Conservation (phyloP, 2,797 vertebrate species). For the Alcedo quadribrachys region DNA sequence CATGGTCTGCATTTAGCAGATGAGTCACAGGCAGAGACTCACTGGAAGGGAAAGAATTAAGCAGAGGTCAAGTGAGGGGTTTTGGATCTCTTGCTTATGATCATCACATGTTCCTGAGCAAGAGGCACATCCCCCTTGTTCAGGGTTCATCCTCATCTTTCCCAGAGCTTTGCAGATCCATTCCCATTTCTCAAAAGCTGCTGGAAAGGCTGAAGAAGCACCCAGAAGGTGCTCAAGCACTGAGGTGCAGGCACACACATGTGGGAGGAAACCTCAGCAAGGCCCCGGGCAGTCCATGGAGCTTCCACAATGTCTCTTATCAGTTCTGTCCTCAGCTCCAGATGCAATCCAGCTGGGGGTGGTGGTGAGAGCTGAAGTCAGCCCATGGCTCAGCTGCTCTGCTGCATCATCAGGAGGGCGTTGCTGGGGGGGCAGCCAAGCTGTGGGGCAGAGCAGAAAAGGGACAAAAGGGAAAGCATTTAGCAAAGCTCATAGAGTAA, state of each 20-base stretch:
- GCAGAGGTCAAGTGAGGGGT: slow-evolving; percentile 14
- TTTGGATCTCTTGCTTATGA: slow-evolving; percentile 11
- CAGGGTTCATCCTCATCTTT: neutral
- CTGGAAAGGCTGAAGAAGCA: neutral
- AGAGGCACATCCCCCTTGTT: neutral
- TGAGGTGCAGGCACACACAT: neutral
- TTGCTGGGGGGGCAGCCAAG: neutral
- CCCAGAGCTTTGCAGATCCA: neutral
- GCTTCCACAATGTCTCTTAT: neutral
- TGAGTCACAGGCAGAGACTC: slow-evolving; percentile 60
- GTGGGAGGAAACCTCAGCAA: neutral
- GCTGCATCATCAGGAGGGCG: neutral
- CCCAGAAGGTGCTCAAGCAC: neutral
- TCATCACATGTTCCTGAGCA: neutral
- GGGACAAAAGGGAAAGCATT: neutral
- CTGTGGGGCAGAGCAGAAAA: neutral
- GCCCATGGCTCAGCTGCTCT: neutral
- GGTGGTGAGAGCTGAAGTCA: neutral
- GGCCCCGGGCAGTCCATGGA: neutral
- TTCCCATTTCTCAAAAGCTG: neutral
- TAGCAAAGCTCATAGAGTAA: neutral
- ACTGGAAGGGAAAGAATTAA: slow-evolving; percentile 22
- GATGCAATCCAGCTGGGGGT: neutral
- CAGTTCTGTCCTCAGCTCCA: neutral
- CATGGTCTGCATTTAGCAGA: slow-evolving; percentile 42